Conservation (phyloP, 2,888 invertebrate species). For the Apoda limacodes region DNA sequence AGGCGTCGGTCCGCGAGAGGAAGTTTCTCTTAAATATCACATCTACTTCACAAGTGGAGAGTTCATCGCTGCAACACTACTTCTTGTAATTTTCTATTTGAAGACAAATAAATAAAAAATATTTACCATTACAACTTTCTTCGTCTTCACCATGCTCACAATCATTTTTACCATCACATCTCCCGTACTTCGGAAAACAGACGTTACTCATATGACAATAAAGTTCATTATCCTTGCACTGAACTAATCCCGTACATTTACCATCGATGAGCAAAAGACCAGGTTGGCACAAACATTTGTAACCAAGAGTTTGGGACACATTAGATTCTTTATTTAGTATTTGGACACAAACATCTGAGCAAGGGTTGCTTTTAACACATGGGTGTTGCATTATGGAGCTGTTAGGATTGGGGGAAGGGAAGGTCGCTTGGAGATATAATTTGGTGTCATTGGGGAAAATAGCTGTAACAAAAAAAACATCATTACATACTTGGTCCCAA, state of each 20-base stretch:
- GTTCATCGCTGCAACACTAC: too few relatives aligned
- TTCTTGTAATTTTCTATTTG: too few relatives aligned
- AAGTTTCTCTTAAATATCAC: too few relatives aligned
- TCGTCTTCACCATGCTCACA: slow-evolving; percentile 71
- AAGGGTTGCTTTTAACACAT: slow-evolving; percentile 72
- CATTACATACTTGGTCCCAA: too few relatives aligned
- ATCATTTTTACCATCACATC: slow-evolving; percentile 65
- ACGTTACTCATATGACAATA: slow-evolving; percentile 54
- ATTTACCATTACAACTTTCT: slow-evolving; percentile 48
- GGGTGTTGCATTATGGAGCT: slow-evolving; percentile 50
- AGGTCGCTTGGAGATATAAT: slow-evolving; percentile 37
- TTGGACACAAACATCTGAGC: slow-evolving; percentile 81
- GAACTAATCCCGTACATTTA: slow-evolving; percentile 64
- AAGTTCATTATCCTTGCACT: slow-evolving; percentile 59
- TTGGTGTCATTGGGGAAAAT: slow-evolving; percentile 58
- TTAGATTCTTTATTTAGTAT: slow-evolving; percentile 21
- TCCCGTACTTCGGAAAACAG: slow-evolving; percentile 39
- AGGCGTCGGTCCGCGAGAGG: too few relatives aligned
- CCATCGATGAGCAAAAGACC: slow-evolving; percentile 68
- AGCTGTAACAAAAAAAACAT: too few relatives aligned
- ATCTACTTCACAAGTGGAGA: too few relatives aligned
- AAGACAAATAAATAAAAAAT: too few relatives aligned
- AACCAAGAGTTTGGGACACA: slow-evolving; percentile 20
- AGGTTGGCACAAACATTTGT: slow-evolving; percentile 74
- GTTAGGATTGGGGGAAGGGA: slow-evolving; percentile 20